Evolutionary conservation across 1,140 invertebrate species (phyloP), one percentile per base, ranked within the genome.

Genomic region (Pogonomyrmex barbatus): DNA sequence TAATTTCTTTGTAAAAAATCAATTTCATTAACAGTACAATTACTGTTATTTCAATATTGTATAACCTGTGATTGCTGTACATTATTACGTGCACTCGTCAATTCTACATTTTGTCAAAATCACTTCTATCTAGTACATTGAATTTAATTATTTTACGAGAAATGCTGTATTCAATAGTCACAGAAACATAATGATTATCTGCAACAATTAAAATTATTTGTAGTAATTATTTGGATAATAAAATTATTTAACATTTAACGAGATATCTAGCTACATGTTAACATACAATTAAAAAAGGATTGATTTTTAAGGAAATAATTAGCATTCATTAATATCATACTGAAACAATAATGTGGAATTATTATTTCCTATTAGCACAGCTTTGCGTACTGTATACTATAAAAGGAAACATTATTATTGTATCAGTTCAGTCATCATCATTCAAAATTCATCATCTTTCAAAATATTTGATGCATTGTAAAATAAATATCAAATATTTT

Each of bases 1-100:
- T 24, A 58, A 70, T 36, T 73, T 83, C 30, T 73, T 83, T 73
- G 42, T 73, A 4, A 42, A 47, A 9, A 71, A 83, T 73, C 30
- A 73, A 83, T 73, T 81, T 60, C 14, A 30, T 73, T 50, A 60
- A 54, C 42, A 10, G 68, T 45, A 47, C 42, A 73, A 73, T 60
- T 60, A 73, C 39, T 83, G 56, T 39, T 47, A 42, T 73, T 60
- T 42, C n/a, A 24, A 56, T 24, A 33, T 56, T 60, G 45, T 50
- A n/a, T 56, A 81, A 81, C 50, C 14, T 3, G 10, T 50, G 30
- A 45, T 73, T 73, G 14, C 33, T 73, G 67, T 58, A 36, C 30
- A 73, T 71, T 71, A 71, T 58, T 62, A 60, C 30, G 5, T 14
- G n/a, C 42, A 24, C 12, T 47, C 12, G 17, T 36, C n/a, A 60